Conservation (phyloP, 1,140 invertebrate species). For the Glossosoma conforme region DNA sequence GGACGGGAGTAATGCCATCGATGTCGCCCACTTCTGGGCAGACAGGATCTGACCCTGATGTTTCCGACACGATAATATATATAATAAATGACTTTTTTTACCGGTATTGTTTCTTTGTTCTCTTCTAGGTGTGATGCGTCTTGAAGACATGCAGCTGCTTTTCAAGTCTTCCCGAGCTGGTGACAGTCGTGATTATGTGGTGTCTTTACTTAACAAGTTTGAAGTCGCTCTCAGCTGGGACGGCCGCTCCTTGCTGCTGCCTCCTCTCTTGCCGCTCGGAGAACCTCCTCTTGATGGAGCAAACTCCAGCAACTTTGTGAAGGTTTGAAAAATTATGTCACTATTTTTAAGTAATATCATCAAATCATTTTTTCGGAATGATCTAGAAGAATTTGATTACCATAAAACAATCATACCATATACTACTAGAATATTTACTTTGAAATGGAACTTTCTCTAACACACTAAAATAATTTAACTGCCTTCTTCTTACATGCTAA, state of each 20-base stretch:
- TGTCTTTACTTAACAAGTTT: conserved; percentile 92
- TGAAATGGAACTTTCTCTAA: no score
- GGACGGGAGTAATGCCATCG: no score
- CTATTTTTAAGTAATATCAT: not conserved
- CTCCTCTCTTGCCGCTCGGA: conserved; percentile 77
- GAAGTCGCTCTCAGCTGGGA: conserved; percentile 98
- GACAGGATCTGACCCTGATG: no score
- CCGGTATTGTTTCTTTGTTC: no score
- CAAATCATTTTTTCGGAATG: no score
- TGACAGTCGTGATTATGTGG: conserved; percentile 78
- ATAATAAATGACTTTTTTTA: conserved; percentile 4
- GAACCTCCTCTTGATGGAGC: conserved; percentile 45
- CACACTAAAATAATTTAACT: no score
- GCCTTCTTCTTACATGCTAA: not conserved
- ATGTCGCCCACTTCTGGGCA: no score
- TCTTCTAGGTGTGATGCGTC: conserved; percentile 75
- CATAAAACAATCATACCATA: no score
- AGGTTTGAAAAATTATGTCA: conserved; percentile 18
- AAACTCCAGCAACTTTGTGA: conserved; percentile 21
- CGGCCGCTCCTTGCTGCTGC: conserved; percentile 82
- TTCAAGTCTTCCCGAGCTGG: conserved; percentile 83
- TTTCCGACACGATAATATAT: no score
- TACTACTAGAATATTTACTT: not conserved
- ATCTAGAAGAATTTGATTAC: no score
- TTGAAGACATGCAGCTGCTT: conserved; percentile 88